Conservation (phyloP, 2,888 invertebrate species). For the Lypha dubia region DNA sequence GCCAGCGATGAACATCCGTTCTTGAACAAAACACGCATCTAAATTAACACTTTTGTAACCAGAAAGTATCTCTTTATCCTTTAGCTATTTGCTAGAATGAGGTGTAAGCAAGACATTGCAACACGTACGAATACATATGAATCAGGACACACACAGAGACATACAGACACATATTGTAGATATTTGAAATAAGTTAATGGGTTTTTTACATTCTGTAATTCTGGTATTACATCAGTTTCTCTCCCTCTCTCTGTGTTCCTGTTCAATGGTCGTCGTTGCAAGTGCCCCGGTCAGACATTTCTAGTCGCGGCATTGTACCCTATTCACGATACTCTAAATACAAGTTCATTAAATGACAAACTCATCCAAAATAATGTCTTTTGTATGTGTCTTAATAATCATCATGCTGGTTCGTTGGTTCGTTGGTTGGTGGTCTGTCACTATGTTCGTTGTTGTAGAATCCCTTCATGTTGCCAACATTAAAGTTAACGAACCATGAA, state of each 20-base stretch:
- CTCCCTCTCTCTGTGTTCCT: too few relatives aligned
- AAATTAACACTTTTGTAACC: conserved; percentile 56
- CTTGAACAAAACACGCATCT: not conserved
- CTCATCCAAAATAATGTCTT: conserved; percentile 60
- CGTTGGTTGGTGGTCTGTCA: conserved; percentile 54
- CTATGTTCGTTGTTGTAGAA: not conserved
- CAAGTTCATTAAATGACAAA: conserved; percentile 61
- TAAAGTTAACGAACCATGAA: conserved; percentile 70
- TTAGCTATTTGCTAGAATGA: conserved; percentile 13
- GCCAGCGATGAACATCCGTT: conserved; percentile 9
- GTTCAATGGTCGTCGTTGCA: not conserved
- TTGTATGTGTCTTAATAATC: conserved; percentile 49
- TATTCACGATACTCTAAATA: conserved; percentile 29
- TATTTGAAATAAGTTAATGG: conserved; percentile 46
- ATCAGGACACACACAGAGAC: too few relatives aligned
- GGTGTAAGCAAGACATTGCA: conserved; percentile 44
- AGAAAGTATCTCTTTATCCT: conserved; percentile 1
- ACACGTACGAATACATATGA: conserved; percentile 43
- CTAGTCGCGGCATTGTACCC: not conserved
- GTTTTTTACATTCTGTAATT: conserved; percentile 26
- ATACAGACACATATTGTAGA: conserved; percentile 46
- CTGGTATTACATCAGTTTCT: not conserved
- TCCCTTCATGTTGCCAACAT: conserved; percentile 48
- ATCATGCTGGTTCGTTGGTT: too few relatives aligned
- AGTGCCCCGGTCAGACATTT: too few relatives aligned